Base-by-base conservation (phyloP, 2,113 vertebrate genomes). In the Nibea coibor region DNA sequence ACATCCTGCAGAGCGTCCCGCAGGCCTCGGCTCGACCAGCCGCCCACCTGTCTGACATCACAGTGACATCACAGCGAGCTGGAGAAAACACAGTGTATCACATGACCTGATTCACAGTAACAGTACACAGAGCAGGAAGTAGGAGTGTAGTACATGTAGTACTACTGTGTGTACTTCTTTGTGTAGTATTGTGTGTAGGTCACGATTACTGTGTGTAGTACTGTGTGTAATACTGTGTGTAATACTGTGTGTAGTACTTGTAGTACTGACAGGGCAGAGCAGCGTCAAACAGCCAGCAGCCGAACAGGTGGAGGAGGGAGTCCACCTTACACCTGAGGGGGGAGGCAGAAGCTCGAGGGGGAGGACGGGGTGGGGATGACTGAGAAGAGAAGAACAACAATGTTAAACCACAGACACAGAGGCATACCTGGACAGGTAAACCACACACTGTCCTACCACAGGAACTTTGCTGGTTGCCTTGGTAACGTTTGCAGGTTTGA, bases 251-350 rank as follows among this genome's bases (percentile, higher is more conserved):
- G 12, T 45, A 45, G 10, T 45, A 45, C 14, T 45, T 45, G 4
- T 39, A 19, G 24, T 28, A 76, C 63, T 66, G 7, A 97, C 96
- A 95, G 85, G 95, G 96, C 86, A 97, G 95, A 9, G 96, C 97
- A 78, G 97, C 97, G 82, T 98, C 97, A 88, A 99, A 98, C 80
- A 99, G 90, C 97, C 97, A 99, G 0, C 95, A 95, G 85, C 97
- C 97, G 79, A 99, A 98, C 74, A 99, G 95, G 90, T 98, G 97
- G 85, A 99, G 93, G 87, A 98, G 95, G 89, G 96, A 97, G 94
- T 99, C 97, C 93, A 98, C 95, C 79, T 97, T 97, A 79, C 97
- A 97, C 91, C 97, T 96, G 77, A 94, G 95, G 4, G 97, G 96
- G 63, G 97, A 97, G 42, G 97, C 97, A 3, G 96, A 91, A 0